Conservation (phyloP, 1,140 invertebrate species). For the Gryllus bimaculatus region DNA sequence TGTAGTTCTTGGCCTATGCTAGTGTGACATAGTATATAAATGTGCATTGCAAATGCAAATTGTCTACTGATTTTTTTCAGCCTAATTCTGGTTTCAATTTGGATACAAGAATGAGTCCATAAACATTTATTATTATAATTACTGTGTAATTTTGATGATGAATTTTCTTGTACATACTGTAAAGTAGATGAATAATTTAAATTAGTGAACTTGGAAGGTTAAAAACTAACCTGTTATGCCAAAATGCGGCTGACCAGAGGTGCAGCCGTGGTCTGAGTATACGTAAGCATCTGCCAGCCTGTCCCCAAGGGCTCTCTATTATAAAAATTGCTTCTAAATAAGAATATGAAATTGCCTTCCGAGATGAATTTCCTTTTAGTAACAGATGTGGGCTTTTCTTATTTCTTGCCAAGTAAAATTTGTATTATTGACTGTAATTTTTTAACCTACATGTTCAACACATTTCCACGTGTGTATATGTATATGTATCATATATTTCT, state of each 20-base stretch:
- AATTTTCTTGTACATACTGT: background rate
- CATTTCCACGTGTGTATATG: too few relatives aligned
- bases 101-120: background rate
- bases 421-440: too few relatives aligned
- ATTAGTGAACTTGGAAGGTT: background rate
- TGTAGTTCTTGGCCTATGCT: background rate
- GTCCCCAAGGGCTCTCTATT: background rate
- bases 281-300: background rate
- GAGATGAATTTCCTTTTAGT: too few relatives aligned
- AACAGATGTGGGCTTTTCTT: too few relatives aligned
- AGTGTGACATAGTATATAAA: background rate
- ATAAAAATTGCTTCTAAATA: too few relatives aligned
- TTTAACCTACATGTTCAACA: too few relatives aligned
- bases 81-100: background rate
- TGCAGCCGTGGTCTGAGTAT: background rate
- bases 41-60: slow-evolving; percentile 4
- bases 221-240: background rate
- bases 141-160: slow-evolving; percentile 5
- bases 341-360: too few relatives aligned
- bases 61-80: background rate
- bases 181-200: background rate
- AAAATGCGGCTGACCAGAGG: background rate
- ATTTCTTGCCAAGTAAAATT: too few relatives aligned
- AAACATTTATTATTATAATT: slow-evolving; percentile 6
- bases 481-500: too few relatives aligned